Base-by-base conservation (phyloP, 2,888 invertebrate species). In the Agonum fuliginosum region DNA sequence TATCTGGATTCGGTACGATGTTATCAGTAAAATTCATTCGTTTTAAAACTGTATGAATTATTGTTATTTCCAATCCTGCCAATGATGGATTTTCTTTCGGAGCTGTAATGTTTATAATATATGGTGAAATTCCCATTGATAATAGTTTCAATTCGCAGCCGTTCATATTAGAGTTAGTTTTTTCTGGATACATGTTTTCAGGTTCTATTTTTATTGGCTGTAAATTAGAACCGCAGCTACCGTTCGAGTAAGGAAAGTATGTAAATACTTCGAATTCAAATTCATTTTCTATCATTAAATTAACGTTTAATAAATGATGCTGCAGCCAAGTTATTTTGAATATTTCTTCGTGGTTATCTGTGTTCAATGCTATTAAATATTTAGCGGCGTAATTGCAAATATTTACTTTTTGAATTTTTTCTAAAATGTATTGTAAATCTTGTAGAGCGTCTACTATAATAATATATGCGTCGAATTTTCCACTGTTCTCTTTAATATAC, bases 41-140 rank as follows among this genome's bases (percentile, higher is more conserved):
- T 30, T 41, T 14, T 5, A 67, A 20, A 41, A 67, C 41, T 20
- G 67, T 67, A 41, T 67, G 27, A 17, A 62, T 30, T 4, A 72
- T 51, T 17, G 72, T 51, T 27, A 72, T 17, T 54, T 72, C 72
- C 20, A 72, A 20, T 30, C 72, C 72, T 14, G 37, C 30, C 19
- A 14, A 1, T 12, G 6, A 10, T 19, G 72, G 34, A 20, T 6
- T n/a, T 24, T n/a, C n/a, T 34, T 51, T 72, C 10, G 48, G 22
- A 8, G 30, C 72, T 19, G 30, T n/a, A 24, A 70, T 70, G 22
- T 70, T 43, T 46, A 70, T 24, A 20, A 70, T 27, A 17, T 70
- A 70, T 3, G 70, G 70, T 8, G 14, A 12, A 27, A 70, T 46
- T 24, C 43, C 46, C 43, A 46, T 46, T n/a, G 27, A 22, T 48